These are phyloP conservation scores for Notamacropus eugenii DNA, from an alignment of 2,797 vertebrate species.

Conservation along the genomic window DNA sequence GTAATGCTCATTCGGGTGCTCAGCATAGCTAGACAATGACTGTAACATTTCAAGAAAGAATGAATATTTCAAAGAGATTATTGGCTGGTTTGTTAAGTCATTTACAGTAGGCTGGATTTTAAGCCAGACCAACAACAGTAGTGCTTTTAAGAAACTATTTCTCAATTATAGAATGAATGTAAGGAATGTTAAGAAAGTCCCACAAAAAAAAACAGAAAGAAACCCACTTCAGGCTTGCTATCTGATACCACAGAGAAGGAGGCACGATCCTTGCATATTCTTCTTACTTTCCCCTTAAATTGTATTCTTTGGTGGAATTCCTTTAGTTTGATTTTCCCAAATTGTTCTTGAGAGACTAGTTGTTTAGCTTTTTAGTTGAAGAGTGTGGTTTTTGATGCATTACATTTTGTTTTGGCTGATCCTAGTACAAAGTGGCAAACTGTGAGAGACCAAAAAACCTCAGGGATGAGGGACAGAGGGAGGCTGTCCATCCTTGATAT, in stretches of 20 bases:
- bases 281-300: neutral
- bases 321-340: neutral
- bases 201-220: conserved; percentile 19
- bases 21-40: conserved; percentile 60
- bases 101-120: conserved; percentile 61
- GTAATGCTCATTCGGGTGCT: conserved; percentile 18
- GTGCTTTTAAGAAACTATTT: conserved; percentile 68
- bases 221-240: neutral
- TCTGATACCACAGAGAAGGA: neutral
- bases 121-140: conserved; percentile 53
- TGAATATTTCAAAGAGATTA: conserved; percentile 53
- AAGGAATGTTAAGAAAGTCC: conserved; percentile 72
- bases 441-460: neutral
- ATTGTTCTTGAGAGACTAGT: conserved; percentile 6
- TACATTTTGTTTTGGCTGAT: conserved; percentile 38
- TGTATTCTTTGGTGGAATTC: neutral
- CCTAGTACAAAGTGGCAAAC: conserved; percentile 48
- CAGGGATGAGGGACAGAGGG: neutral
- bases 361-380: neutral
- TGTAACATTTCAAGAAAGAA: conserved; percentile 61
- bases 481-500: neutral
- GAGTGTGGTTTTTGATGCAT: neutral
- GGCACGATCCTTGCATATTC: neutral
- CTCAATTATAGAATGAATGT: conserved; percentile 64
- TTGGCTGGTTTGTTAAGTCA: conserved; percentile 49